Conservation (phyloP, 2,797 vertebrate genomes). For the Limosa lapponica region DNA sequence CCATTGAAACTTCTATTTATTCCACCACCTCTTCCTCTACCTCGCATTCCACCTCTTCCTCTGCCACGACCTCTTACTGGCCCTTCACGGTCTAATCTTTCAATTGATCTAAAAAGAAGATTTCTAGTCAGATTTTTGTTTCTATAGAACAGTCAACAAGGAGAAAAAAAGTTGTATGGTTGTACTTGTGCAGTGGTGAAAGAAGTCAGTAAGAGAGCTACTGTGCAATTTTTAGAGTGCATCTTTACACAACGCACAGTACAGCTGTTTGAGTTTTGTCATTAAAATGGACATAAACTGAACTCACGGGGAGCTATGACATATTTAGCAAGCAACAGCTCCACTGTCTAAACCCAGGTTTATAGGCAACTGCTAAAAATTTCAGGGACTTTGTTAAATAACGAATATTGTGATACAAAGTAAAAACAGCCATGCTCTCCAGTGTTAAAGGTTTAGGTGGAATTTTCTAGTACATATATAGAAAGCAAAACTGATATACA, state of each 20-base stretch:
- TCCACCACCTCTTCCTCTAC: slow-evolving; percentile 80
- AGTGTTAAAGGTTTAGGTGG: not conserved
- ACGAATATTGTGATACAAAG: not conserved
- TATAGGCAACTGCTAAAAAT: not conserved
- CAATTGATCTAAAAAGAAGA: slow-evolving; percentile 66
- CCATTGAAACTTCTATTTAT: slow-evolving; percentile 75
- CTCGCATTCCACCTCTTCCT: slow-evolving; percentile 70
- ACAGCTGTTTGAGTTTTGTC: not conserved
- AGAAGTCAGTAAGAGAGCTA: not conserved
- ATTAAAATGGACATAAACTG: not conserved
- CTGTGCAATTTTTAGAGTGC: not conserved
- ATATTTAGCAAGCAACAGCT: not conserved
- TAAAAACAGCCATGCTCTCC: not conserved
- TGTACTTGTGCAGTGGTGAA: not conserved
- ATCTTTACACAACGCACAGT: not conserved
- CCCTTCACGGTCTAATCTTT: slow-evolving; percentile 73
- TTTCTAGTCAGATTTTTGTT: not conserved
- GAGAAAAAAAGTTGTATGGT: not conserved
- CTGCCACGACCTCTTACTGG: slow-evolving; percentile 77
- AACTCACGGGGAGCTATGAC: not conserved
- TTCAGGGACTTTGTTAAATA: not conserved
- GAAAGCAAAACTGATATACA: not conserved
- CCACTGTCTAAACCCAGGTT: not conserved
- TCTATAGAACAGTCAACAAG: not conserved
- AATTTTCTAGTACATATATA: not conserved